phyloP scores from a whole-genome alignment of 2,888 invertebrate genomes.

The Pammene aurita region DNA sequence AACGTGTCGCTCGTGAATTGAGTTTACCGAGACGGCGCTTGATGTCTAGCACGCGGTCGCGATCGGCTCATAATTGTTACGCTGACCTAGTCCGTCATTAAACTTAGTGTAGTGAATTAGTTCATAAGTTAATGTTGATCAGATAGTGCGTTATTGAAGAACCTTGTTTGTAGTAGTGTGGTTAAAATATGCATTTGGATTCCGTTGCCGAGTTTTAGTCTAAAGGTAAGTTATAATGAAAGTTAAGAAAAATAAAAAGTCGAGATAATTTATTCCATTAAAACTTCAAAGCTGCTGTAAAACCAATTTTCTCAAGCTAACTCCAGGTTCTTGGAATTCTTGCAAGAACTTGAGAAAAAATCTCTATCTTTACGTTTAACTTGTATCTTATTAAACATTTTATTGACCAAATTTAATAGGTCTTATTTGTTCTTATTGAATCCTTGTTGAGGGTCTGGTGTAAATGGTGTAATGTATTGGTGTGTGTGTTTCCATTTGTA shows the following conservation, averaged over 20 bases:
- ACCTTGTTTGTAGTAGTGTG: slow-evolving; percentile 21
- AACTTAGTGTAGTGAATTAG: slow-evolving; percentile 47
- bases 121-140: slow-evolving; percentile 18
- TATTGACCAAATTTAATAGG: background rate
- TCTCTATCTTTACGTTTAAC: background rate
- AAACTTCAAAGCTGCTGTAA: slow-evolving; percentile 23
- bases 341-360: background rate
- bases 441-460: no score
- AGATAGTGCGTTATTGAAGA: slow-evolving; percentile 18
- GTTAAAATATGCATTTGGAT: slow-evolving; percentile 21
- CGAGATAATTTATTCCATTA: slow-evolving; percentile 32
- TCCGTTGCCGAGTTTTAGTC: background rate
- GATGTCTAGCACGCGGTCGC: slow-evolving; percentile 39
- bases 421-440: no score
- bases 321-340: slow-evolving; percentile 3
- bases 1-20: slow-evolving; percentile 65
- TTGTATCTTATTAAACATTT: background rate
- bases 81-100: slow-evolving; percentile 55
- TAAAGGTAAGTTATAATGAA: slow-evolving; percentile 30
- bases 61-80: slow-evolving; percentile 42
- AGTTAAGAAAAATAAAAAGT: slow-evolving; percentile 15
- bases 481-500: no score
- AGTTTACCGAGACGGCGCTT: slow-evolving; percentile 66
- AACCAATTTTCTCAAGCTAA: slow-evolving; percentile 18
- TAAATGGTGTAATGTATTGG: no score